phyloP scores from a whole-genome alignment of 1,140 invertebrate genomes.

The Camponotus pennsylvanicus region DNA sequence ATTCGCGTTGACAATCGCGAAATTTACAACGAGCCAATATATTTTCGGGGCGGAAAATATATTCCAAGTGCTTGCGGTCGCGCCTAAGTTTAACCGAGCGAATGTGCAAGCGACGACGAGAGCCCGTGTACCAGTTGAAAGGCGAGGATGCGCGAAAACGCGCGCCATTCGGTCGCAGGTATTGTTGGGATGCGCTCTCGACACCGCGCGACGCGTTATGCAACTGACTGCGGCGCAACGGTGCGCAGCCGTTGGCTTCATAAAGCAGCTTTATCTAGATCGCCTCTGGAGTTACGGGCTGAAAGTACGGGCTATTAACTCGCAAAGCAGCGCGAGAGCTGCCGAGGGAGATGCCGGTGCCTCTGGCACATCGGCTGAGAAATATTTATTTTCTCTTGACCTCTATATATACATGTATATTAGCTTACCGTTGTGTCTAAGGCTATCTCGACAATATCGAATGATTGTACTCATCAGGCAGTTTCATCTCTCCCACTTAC shows the following conservation, averaged over 20 bases:
- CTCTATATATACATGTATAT: constrained; percentile 30
- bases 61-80: constrained; percentile 31
- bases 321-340: constrained; percentile 56
- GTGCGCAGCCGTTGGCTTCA: constrained; percentile 67
- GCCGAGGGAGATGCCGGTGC: constrained; percentile 1
- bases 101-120: constrained; percentile 45
- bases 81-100: constrained; percentile 43
- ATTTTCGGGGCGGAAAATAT: constrained; percentile 29
- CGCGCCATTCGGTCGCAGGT: constrained; percentile 35
- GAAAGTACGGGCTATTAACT: constrained; percentile 77
- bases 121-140: constrained; percentile 31
- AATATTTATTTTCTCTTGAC: constrained; percentile 52
- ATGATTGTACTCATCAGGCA: neutral
- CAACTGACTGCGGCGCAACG: constrained; percentile 52
- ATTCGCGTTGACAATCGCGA: neutral
- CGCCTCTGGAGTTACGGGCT: constrained; percentile 70
- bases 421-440: constrained; percentile 27
- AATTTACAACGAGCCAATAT: constrained; percentile 16
- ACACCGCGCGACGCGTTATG: constrained; percentile 43
- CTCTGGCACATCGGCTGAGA: constrained; percentile 48
- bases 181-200: constrained; percentile 52
- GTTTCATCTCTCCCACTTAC: neutral
- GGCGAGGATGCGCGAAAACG: constrained; percentile 18
- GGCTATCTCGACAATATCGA: constrained; percentile 18
- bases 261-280: constrained; percentile 78